Evolutionary conservation across 2,888 invertebrate genomes (phyloP).

Genomic region (Eumacrocentrus americanus): DNA sequence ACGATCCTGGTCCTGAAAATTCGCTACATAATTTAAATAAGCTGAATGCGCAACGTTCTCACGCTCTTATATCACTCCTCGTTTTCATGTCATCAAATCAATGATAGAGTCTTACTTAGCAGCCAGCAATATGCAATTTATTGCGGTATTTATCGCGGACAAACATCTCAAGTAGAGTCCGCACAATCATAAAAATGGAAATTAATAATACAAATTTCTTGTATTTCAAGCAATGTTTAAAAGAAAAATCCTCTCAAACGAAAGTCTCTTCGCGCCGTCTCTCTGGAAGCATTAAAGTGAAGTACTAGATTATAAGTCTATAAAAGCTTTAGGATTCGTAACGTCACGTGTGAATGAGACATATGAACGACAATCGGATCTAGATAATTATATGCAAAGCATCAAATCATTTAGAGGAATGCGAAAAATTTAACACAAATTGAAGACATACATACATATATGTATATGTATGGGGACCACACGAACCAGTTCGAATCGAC

Average conservation of each 20-base stretch:
- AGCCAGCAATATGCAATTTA: too few species aligned
- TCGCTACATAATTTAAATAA: not conserved
- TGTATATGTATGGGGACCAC: slow-evolving; percentile 54
- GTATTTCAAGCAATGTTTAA: too few species aligned
- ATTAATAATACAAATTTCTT: too few species aligned
- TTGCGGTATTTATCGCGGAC: too few species aligned
- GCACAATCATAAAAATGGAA: too few species aligned
- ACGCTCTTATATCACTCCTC: not conserved
- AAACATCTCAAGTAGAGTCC: too few species aligned
- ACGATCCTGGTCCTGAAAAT: not conserved
- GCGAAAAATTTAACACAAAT: slow-evolving; percentile 14
- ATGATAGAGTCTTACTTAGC: too few species aligned
- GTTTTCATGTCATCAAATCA: too few species aligned
- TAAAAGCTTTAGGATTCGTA: slow-evolving; percentile 15
- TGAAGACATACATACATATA: slow-evolving; percentile 33
- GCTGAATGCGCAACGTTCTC: not conserved
- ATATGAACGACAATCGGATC: slow-evolving; percentile 9
- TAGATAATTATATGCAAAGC: slow-evolving; percentile 13
- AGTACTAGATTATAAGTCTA: slow-evolving; percentile 13
- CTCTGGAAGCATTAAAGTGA: slow-evolving; percentile 6
- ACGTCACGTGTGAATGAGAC: slow-evolving; percentile 2
- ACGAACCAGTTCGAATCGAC: slow-evolving; percentile 49
- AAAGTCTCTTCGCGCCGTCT: slow-evolving; percentile 19
- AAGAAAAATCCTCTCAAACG: not conserved
- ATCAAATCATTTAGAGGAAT: slow-evolving; percentile 5